Percentiles rank a stretch among this genome's conserved stretches.
Conservation (phyloP, 2,888 invertebrate genomes). For the Orgyia antiqua region DNA sequence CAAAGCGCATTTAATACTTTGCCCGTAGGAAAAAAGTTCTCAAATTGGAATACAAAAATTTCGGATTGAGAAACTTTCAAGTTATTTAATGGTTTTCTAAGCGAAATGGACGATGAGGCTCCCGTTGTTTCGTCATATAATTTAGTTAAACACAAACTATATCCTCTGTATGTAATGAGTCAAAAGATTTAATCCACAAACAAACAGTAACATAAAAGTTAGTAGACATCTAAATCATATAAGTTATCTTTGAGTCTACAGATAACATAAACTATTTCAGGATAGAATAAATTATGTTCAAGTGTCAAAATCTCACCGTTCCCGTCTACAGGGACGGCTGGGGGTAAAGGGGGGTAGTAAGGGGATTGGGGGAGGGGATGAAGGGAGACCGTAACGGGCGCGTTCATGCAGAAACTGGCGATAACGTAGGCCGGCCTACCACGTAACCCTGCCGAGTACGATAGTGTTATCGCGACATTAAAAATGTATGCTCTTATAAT, state of each 20-base stretch:
- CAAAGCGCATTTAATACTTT: too few relatives aligned
- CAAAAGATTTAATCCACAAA: constrained; percentile 11
- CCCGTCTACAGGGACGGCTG: constrained; percentile 39
- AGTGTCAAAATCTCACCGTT: constrained; percentile 70
- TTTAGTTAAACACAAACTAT: too few relatives aligned
- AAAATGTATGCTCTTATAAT: constrained; percentile 74
- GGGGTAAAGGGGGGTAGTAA: constrained; percentile 16
- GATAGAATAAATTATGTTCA: constrained; percentile 63
- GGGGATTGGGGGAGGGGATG: constrained; percentile 18
- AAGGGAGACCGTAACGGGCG: constrained; percentile 60
- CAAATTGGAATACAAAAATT: too few relatives aligned
- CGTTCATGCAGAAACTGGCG: constrained; percentile 77
- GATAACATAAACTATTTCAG: constrained; percentile 34
- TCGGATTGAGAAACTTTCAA: too few relatives aligned
- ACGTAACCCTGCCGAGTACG: constrained; percentile 62
- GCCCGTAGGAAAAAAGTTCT: too few relatives aligned
- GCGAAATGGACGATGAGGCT: too few relatives aligned
- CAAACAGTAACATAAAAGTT: constrained; percentile 15
- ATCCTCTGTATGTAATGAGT: too few relatives aligned
- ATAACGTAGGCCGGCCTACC: constrained; percentile 72
- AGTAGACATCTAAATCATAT: constrained; percentile 22
- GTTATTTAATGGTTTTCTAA: too few relatives aligned
- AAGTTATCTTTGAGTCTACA: constrained; percentile 20
- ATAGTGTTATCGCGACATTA: constrained; percentile 61
- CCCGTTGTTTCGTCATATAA: too few relatives aligned